These are phyloP conservation scores for Dasypogon diadema DNA, from an alignment of 2,888 invertebrate species.

Conservation along the genomic window DNA sequence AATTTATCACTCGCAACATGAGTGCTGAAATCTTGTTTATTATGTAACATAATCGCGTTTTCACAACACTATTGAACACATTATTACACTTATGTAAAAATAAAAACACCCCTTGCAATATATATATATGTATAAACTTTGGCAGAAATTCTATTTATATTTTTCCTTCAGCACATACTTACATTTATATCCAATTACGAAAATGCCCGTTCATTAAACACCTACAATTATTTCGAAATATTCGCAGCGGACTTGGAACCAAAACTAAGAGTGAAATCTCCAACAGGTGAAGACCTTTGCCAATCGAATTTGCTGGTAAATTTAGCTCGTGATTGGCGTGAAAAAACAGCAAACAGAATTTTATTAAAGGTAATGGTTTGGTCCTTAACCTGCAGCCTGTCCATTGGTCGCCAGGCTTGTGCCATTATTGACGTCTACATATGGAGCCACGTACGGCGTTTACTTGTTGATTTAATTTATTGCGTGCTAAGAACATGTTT, in stretches of 20 bases:
- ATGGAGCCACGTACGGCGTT: conserved; percentile 33
- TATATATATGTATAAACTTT: too few species aligned
- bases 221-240: not conserved
- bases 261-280: not conserved
- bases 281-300: not conserved
- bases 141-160: too few species aligned
- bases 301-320: conserved; percentile 41
- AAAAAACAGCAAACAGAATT: conserved; percentile 43
- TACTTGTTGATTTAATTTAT: conserved; percentile 56
- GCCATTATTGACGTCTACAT: not conserved
- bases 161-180: too few species aligned
- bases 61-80: too few species aligned
- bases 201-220: too few species aligned
- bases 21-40: too few species aligned
- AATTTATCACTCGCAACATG: too few species aligned
- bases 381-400: conserved; percentile 31
- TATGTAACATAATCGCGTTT: too few species aligned
- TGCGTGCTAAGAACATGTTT: conserved; percentile 52
- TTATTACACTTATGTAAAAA: too few species aligned
- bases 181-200: too few species aligned
- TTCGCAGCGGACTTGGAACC: not conserved
- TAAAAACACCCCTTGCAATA: too few species aligned
- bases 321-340: conserved; percentile 41
- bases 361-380: conserved; percentile 33
- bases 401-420: not conserved